Percentiles rank a stretch among this genome's conserved stretches.
Evolutionary conservation across 1,140 invertebrate genomes (phyloP).

Genomic region (Semibalanus balanoides): DNA sequence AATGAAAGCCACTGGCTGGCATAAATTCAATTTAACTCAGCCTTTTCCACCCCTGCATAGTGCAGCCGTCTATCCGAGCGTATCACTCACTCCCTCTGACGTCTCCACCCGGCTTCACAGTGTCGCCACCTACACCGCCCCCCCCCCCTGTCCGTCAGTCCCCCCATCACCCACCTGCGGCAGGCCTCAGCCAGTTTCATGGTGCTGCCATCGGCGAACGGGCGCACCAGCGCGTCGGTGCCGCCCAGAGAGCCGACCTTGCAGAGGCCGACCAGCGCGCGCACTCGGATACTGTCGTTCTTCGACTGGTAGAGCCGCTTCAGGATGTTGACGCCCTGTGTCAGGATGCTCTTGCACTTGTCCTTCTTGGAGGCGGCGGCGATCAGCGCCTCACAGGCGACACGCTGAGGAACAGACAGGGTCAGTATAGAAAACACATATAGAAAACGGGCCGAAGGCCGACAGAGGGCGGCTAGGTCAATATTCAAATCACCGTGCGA

Average conservation of each 20-base stretch:
- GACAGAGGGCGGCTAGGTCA: no score
- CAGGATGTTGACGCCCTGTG: slow-evolving; percentile 81
- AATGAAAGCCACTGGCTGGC: no score
- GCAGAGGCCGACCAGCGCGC: slow-evolving; percentile 86
- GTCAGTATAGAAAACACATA: no score
- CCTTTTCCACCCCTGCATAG: no score
- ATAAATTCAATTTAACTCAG: no score
- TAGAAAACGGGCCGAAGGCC: no score
- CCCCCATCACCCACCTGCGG: slow-evolving; percentile 35
- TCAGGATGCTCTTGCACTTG: slow-evolving; percentile 80
- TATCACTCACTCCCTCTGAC: no score
- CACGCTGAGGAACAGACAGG: slow-evolving; percentile 42
- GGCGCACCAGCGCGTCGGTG: slow-evolving; percentile 81
- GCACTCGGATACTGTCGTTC: slow-evolving; percentile 73
- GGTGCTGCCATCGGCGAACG: slow-evolving; percentile 89
- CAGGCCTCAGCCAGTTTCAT: slow-evolving; percentile 89
- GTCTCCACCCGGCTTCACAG: no score
- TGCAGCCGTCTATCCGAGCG: no score
- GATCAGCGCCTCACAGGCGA: slow-evolving; percentile 90
- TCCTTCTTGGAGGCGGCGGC: slow-evolving; percentile 95
- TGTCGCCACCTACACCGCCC: no score
- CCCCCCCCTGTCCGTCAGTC: no score
- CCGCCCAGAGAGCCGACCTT: slow-evolving; percentile 93
- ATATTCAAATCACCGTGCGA: no score
- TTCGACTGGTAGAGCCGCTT: slow-evolving; percentile 85